Evolutionary conservation across 2,888 invertebrate genomes (phyloP), one percentile per base, ranked within the genome.

Genomic region (Drosophila gaucha): DNA sequence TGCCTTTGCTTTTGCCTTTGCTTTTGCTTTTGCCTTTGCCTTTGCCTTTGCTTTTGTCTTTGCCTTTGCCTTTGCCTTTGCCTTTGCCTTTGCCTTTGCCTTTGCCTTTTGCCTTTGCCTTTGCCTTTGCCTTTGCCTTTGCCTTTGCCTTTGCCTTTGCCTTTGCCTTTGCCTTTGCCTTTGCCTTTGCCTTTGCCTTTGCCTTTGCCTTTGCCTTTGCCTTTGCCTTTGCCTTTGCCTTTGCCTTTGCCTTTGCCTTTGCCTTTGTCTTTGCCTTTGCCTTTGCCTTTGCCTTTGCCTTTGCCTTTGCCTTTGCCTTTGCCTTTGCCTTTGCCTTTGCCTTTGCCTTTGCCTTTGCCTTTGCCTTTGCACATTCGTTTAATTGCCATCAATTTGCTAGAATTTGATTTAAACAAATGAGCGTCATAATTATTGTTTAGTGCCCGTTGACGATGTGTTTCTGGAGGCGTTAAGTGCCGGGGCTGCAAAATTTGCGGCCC

Each of bases 401-500:
- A 18, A 44, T 54, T 54, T 68, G 41, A 71, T 62, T 63, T 33
- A 36, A 41, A 20, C 74, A 63, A 55, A 55, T 38, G 57, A 54
- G 44, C 22, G 8, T 9, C 28, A 62, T 57, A 52, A 72, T 72
- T 59, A 54, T 33, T 55, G 9, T 57, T 24, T 31, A 43, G 46
- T 30, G 49, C 30, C 39, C 33, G 44, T 35, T 39, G 33, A 60
- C 35, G 35, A 56, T 72, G 58, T 33, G 14, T 56, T 67, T 38
- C 33, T 39, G 60, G 30, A 73, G 56, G 56, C 60, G 58, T 64
- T 57, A 59, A 74, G 52, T 63, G 49, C 38, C 39, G 24, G 6
- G 46, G 28, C 44, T 33, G 57, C 62, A 58, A 62, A 74, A 77
- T 54, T 59, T 49, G 43, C 58, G 78, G 62, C 24, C 47, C 71